These are phyloP conservation scores for Nebria brevicollis DNA, from an alignment of 2,888 invertebrate species.

Conservation along the genomic window DNA sequence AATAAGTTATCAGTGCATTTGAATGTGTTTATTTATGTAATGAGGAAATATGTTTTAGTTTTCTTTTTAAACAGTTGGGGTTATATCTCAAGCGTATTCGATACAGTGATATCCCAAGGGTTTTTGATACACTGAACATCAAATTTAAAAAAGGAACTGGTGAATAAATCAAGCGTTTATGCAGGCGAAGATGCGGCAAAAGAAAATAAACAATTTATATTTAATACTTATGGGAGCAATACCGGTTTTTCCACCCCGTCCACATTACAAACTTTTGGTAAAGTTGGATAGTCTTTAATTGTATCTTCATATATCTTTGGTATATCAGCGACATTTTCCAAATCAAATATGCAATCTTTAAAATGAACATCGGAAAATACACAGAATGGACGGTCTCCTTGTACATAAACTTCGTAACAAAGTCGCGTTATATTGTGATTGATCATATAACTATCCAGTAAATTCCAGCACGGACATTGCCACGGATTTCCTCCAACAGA, in stretches of 20 bases:
- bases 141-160: not conserved
- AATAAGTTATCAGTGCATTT: no score
- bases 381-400: slow-evolving; percentile 35
- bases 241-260: slow-evolving; percentile 29
- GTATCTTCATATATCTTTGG: slow-evolving; percentile 19
- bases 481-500: slow-evolving; percentile 44
- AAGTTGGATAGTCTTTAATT: slow-evolving; percentile 23
- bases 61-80: no score
- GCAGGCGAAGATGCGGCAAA: not conserved
- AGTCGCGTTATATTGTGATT: slow-evolving; percentile 34
- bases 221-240: slow-evolving; percentile 14
- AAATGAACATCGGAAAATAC: slow-evolving; percentile 19
- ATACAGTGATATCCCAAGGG: no score
- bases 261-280: slow-evolving; percentile 41
- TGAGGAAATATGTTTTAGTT: no score
- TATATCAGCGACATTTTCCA: slow-evolving; percentile 33
- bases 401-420: slow-evolving; percentile 27
- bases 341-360: slow-evolving; percentile 36
- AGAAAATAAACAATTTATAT: not conserved
- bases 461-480: slow-evolving; percentile 42
- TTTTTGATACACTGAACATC: no score
- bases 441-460: slow-evolving; percentile 20
- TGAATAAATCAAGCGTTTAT: no score
- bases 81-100: no score
- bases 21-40: no score